Evolutionary conservation across 2,888 invertebrate species (phyloP), one percentile per base, ranked within the genome.

Genomic region (Dendrolimus houi): DNA sequence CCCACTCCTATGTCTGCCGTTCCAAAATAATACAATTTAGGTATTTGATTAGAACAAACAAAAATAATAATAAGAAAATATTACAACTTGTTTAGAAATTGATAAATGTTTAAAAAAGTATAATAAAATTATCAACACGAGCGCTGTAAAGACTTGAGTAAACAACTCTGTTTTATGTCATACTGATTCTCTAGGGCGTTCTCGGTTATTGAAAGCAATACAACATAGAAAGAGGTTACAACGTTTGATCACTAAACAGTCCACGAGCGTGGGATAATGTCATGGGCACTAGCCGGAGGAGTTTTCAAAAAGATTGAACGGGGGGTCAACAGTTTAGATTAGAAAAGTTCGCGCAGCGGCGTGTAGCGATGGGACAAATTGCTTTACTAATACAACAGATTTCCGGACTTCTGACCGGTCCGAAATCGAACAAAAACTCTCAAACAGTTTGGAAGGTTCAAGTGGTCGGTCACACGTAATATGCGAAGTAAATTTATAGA

Each of bases 351-450:
- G 74, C 72, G 74, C 63, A 67, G 64, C 65, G 70, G 71, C 74
- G 69, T 71, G 72, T 76, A 70, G 71, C 70, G 71, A 74, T 69
- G 62, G 77, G 79, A 86, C 85, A 87, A 87, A 88, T 87, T 86
- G 85, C 85, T 87, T 84, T 77, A 81, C 83, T 87, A 86, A 87
- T 85, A 85, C 84, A 85, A 85, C 85, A 86, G 79, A 86, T 85
- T 85, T 82, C 75, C 69, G 72, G 74, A 72, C 74, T 70, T 68
- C 65, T 67, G 68, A 68, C 64, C 62, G 61, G 62, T 47, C 70
- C 68, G 69, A 74, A 78, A 78, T 76, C 69, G 66, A 64, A 67
- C 81, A 82, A 84, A 82, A 82, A 81, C 77, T 71, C 66, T 65
- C 69, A 62, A 10, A 47, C 47, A 47, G 47, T 3, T 47, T 47